Percentiles rank a stretch among this genome's conserved stretches.
These are phyloP conservation scores for Pecten maximus DNA, from an alignment of 2,888 invertebrate species.

Conservation along the genomic window DNA sequence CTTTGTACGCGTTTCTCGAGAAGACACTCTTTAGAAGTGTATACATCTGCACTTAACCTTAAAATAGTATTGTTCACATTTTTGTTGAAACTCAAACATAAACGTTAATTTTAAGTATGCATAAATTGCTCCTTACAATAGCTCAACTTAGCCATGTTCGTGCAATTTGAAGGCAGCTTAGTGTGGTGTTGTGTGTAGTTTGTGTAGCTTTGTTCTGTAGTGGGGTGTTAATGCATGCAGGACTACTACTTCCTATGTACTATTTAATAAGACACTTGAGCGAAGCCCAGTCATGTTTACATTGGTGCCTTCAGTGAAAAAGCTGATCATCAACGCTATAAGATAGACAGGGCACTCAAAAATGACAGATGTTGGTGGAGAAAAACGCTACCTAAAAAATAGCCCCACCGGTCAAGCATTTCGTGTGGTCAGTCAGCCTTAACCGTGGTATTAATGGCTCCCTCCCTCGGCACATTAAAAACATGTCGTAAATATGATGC, in stretches of 20 bases:
- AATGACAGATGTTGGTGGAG: neutral
- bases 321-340: neutral
- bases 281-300: neutral
- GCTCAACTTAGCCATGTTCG: neutral
- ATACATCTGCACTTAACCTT: constrained; percentile 29
- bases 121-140: neutral
- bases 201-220: neutral
- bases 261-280: constrained; percentile 29
- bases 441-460: neutral
- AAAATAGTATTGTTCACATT: constrained; percentile 21
- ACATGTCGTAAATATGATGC: constrained; percentile 34
- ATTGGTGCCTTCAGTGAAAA: constrained; percentile 24
- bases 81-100: neutral
- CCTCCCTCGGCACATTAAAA: constrained; percentile 13
- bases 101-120: constrained; percentile 1
- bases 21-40: neutral
- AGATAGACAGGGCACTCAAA: neutral
- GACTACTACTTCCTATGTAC: neutral
- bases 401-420: constrained; percentile 1
- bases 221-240: neutral
- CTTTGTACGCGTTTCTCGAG: neutral
- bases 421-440: constrained; percentile 27
- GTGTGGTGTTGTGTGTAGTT: neutral
- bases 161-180: constrained; percentile 1
- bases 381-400: constrained; percentile 10